Base-by-base conservation (phyloP, 2,888 invertebrate genomes). In the Drosophila birchii region DNA sequence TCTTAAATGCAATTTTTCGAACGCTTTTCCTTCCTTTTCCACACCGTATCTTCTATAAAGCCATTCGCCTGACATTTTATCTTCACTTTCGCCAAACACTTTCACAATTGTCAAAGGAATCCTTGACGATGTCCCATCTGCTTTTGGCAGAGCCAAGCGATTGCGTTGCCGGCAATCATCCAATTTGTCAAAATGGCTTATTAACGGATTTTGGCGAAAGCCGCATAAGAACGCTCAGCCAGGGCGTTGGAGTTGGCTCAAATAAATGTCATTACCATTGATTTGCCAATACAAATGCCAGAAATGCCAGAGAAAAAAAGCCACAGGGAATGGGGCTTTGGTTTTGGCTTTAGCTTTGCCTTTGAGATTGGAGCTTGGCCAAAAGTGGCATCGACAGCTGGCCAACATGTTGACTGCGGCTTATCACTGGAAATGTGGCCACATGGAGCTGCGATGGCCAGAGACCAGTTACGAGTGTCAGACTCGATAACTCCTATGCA, bases 171-270 rank as follows among this genome's bases (percentile, higher is more conserved):
- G 69, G 74, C 84, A 86, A 84, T 86, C 85, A 81, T 85, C 80
- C 85, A 86, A 86, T 86, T 86, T 86, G 87, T 86, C 86, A 86
- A 85, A 86, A 86, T 80, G 83, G 86, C 86, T 86, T 86, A 86
- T 86, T 86, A 86, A 78, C 86, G 83, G 83, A 86, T 86, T 86
- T 86, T 85, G 64, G 76, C 62, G 68, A 80, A 55, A 79, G 80
- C 85, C 85, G 74, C 79, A 53, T 26, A 32, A 60, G 54, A 64
- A 69, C 76, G 64, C 43, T 34, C 20, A 14, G 20, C 64, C 23
- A 41, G 16, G 3, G 44, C 16, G 16, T 26, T 23, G 23, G 64
- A 57, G 63, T 54, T 53, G 63, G 53, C 75, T 69, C 59, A 80
- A 76, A 81, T 71, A 74, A 79, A 76, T 76, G 66, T 53, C 77